Percentiles rank a stretch among this genome's conserved stretches.
These are phyloP conservation scores for Masticophis lateralis DNA, from an alignment of 2,797 vertebrate genomes.

Conservation along the genomic window DNA sequence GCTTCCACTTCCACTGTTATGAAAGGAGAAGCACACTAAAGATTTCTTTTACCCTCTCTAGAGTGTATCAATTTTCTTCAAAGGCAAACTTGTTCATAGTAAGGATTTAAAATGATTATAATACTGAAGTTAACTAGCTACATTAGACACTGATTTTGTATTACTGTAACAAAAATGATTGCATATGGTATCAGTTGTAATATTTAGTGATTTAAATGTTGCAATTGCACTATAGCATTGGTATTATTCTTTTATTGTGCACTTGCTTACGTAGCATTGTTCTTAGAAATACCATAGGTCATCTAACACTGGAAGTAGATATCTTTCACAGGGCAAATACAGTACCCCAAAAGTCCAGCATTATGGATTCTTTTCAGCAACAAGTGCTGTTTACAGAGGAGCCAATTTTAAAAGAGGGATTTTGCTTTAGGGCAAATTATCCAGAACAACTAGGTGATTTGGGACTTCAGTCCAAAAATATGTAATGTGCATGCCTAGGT, in stretches of 20 bases:
- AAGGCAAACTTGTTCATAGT: not conserved
- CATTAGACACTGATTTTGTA: not conserved
- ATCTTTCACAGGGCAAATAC: not conserved
- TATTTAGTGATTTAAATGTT: not conserved
- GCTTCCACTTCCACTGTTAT: not conserved
- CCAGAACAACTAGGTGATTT: not conserved
- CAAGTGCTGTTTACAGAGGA: not conserved
- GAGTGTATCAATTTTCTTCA: not conserved
- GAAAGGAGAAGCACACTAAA: not conserved
- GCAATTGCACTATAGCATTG: not conserved
- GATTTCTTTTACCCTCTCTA: not conserved
- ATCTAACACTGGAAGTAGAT: not conserved
- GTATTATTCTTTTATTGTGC: conserved; percentile 1
- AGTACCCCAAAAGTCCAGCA: not conserved
- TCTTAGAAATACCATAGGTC: not conserved
- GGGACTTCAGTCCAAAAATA: not conserved
- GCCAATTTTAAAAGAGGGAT: not conserved
- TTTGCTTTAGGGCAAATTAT: not conserved
- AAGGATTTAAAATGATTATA: not conserved
- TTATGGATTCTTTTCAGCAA: not conserved
- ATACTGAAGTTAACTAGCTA: not conserved
- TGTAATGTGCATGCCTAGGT: not conserved
- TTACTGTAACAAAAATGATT: not conserved
- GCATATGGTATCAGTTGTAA: not conserved
- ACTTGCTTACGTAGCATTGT: not conserved